These are phyloP conservation scores for Xestia rhomboidea DNA, from an alignment of 2,888 invertebrate genomes.

Conservation along the genomic window DNA sequence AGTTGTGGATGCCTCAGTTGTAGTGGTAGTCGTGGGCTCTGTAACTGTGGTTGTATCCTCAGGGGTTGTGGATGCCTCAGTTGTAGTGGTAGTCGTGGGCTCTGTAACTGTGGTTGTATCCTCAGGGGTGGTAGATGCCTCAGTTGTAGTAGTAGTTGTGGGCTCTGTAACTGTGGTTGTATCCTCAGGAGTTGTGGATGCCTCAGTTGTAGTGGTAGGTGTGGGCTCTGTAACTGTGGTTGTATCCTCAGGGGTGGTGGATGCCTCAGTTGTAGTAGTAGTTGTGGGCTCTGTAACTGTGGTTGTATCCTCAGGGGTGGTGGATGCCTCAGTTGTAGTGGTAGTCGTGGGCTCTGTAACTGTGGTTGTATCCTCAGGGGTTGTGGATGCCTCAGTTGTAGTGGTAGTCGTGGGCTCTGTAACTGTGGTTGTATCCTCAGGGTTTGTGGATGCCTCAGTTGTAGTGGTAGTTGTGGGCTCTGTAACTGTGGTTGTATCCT, in stretches of 20 bases:
- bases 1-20: too few species aligned
- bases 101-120: not conserved
- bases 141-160: too few species aligned
- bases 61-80: too few species aligned
- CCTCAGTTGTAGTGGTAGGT: not conserved
- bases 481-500: not conserved
- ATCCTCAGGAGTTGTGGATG: too few species aligned
- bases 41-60: conserved; percentile 16
- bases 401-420: conserved; percentile 25
- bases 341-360: not conserved
- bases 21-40: conserved; percentile 15
- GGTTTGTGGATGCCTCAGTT: too few species aligned
- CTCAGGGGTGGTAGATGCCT: not conserved
- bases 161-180: not conserved
- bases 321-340: too few species aligned
- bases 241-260: too few species aligned
- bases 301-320: not conserved
- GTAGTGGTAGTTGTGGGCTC: too few species aligned
- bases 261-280: too few species aligned
- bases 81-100: too few species aligned
- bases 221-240: conserved; percentile 23
- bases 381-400: not conserved
- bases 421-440: conserved; percentile 2
- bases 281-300: too few species aligned
- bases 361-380: too few species aligned